Base-by-base conservation (phyloP, 2,797 vertebrate genomes). In the Peromyscus attwateri region DNA sequence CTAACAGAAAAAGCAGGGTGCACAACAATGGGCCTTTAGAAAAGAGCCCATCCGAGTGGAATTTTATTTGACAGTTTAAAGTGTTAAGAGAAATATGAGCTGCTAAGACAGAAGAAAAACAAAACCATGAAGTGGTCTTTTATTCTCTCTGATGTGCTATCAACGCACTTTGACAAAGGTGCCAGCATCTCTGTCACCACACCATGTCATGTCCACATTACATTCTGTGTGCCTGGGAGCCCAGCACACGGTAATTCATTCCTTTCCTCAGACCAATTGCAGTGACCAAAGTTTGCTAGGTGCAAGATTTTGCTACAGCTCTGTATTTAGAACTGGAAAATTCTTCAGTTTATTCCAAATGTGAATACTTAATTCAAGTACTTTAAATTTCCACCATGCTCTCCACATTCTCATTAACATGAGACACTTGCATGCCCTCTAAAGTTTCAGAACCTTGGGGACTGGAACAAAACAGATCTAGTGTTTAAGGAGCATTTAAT, bases 1-100 rank as follows among this genome's bases (percentile, higher is more conserved):
- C 64, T 17, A 55, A 91, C 9, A 29, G 77, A 81, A 68, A 49
- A 70, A 55, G 12, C 17, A 25, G 91, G 37, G 43, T 11, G 46
- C 87, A 37, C 89, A 83, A 37, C 90, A 90, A 75, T 0, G 7
- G 17, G 73, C 1, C 46, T 89, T 31, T n/a, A 57, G 52, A 23
- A 89, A 90, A 92, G 76, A 92, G 66, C 13, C 37, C 4, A 0
- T 27, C 25, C 29, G 62, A 87, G 87, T 27, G 10, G 16, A 76
- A 75, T 94, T 97, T 83, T 60, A 80, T n/a, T 27, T 90, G 13
- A 73, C 88, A 29, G 68, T 87, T 87, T 68, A 68, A 92, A 95
- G 83, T 95, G 60, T 68, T 73, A 62, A 94, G 94, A 92, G 84
- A 77, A 95, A 34, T 75, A 95, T 0, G 77, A 73, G 11, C 75